These are phyloP conservation scores for Sabatieria punctata DNA, from an alignment of 2,888 invertebrate genomes.

Conservation along the genomic window DNA sequence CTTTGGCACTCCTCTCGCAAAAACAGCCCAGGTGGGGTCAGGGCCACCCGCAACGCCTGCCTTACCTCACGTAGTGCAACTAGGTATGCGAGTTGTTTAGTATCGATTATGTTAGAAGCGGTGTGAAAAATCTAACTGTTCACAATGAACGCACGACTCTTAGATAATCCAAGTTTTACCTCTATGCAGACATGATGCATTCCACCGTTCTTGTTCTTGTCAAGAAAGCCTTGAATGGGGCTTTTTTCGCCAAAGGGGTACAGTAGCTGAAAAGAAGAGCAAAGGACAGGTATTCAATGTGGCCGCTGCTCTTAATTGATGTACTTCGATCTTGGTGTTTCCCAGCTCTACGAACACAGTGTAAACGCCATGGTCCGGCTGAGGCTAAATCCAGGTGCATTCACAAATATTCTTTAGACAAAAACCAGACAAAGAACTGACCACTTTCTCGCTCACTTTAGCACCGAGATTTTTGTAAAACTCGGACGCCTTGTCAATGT, in stretches of 20 bases:
- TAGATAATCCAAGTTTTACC: too few relatives aligned
- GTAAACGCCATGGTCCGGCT: slow-evolving; percentile 44
- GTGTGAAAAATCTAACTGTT: too few relatives aligned
- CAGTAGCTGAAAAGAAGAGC: slow-evolving; percentile 33
- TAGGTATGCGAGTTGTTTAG: too few relatives aligned
- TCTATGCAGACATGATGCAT: slow-evolving; percentile 46
- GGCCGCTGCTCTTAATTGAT: background rate
- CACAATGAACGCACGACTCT: too few relatives aligned
- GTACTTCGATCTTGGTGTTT: slow-evolving; percentile 43
- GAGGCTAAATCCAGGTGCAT: slow-evolving; percentile 27
- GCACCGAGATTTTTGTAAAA: slow-evolving; percentile 43
- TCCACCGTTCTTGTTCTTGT: slow-evolving; percentile 43
- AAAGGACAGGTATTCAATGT: background rate
- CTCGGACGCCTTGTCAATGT: slow-evolving; percentile 38
- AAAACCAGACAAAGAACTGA: slow-evolving; percentile 11
- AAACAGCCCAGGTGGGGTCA: too few relatives aligned
- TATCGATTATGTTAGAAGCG: too few relatives aligned
- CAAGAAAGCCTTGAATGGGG: slow-evolving; percentile 42
- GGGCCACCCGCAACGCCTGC: too few relatives aligned
- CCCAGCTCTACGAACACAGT: slow-evolving; percentile 45
- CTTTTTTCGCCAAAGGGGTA: slow-evolving; percentile 43
- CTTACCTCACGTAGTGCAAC: too few relatives aligned
- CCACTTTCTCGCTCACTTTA: slow-evolving; percentile 36
- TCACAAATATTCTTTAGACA: slow-evolving; percentile 3
- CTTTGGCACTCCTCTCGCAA: too few relatives aligned